A percentile compares a stretch with the other conserved stretches of the same genome.
Conservation (phyloP, 2,888 invertebrate species). For the Chloroclysta siterata region DNA sequence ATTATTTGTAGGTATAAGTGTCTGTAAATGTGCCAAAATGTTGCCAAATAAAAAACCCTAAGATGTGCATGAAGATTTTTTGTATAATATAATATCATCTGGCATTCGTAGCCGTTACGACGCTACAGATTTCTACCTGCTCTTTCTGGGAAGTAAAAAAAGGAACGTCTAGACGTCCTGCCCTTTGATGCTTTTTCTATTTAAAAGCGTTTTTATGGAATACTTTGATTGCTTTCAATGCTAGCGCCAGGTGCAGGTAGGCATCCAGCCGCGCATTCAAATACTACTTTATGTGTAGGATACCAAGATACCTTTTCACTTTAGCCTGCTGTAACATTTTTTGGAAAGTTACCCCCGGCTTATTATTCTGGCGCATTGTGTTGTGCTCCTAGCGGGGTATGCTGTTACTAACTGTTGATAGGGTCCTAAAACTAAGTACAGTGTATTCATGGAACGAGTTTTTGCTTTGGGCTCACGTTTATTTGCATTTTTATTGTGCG, state of each 20-base stretch:
- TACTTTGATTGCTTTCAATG: conserved; percentile 68
- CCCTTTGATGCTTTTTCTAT: conserved; percentile 75
- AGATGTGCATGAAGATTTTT: conserved; percentile 30
- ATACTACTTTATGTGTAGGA: conserved; percentile 65
- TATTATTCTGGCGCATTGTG: conserved; percentile 41
- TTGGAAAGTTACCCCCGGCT: conserved; percentile 47
- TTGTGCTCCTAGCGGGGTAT: conserved; percentile 38
- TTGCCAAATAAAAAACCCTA: conserved; percentile 36
- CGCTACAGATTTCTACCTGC: conserved; percentile 71
- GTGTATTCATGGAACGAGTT: conserved; percentile 36
- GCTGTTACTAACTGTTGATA: conserved; percentile 40
- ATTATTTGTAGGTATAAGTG: conserved; percentile 14
- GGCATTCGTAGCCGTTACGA: conserved; percentile 23
- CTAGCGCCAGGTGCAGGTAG: conserved; percentile 80
- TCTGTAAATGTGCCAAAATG: conserved; percentile 35
- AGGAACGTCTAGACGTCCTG: conserved; percentile 81
- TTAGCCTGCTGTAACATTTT: conserved; percentile 51
- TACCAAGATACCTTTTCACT: conserved; percentile 60
- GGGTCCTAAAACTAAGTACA: conserved; percentile 38
- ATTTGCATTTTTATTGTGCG: conserved; percentile 23
- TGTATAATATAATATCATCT: conserved; percentile 28
- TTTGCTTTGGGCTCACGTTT: conserved; percentile 22
- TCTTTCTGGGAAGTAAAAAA: conserved; percentile 72
- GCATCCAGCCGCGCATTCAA: conserved; percentile 54
- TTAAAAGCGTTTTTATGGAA: conserved; percentile 73